Conservation (phyloP, 2,113 vertebrate genomes). For the Lagopus leucura region DNA sequence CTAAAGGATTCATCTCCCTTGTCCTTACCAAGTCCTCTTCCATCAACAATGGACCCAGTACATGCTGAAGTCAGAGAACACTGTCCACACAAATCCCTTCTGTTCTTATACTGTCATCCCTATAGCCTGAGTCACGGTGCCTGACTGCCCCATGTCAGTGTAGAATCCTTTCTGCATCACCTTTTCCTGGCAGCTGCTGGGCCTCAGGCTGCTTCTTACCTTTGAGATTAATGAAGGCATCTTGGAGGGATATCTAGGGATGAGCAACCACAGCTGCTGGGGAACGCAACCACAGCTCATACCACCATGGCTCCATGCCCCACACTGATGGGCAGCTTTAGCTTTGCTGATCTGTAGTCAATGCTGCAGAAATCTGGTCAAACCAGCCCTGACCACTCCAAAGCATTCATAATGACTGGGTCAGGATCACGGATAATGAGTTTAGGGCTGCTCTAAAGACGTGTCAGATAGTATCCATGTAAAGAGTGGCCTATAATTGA, state of each 20-base stretch:
- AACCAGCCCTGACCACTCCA: conserved; percentile 17
- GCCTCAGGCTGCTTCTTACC: not conserved
- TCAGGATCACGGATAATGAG: not conserved
- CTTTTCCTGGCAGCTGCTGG: not conserved
- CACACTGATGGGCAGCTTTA: conserved; percentile 13
- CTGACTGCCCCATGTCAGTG: not conserved
- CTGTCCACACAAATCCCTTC: not conserved
- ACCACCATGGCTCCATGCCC: not conserved
- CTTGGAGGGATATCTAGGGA: not conserved
- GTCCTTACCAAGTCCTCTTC: not conserved
- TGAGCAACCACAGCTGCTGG: not conserved
- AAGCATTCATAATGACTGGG: conserved; percentile 30
- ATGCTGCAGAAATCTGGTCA: conserved; percentile 40
- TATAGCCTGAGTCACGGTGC: not conserved
- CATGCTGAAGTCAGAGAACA: conserved; percentile 23
- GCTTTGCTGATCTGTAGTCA: conserved; percentile 50
- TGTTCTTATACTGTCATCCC: not conserved
- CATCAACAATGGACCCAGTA: not conserved
- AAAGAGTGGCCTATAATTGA: conserved; percentile 48
- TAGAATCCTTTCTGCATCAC: not conserved
- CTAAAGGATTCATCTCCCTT: not conserved
- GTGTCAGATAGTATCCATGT: conserved; percentile 12
- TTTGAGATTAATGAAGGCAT: not conserved
- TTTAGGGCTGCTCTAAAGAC: conserved; percentile 50
- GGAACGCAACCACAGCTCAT: not conserved